Evolutionary conservation across 2,113 vertebrate species (phyloP).

Genomic region (Hippopotamus amphibius): DNA sequence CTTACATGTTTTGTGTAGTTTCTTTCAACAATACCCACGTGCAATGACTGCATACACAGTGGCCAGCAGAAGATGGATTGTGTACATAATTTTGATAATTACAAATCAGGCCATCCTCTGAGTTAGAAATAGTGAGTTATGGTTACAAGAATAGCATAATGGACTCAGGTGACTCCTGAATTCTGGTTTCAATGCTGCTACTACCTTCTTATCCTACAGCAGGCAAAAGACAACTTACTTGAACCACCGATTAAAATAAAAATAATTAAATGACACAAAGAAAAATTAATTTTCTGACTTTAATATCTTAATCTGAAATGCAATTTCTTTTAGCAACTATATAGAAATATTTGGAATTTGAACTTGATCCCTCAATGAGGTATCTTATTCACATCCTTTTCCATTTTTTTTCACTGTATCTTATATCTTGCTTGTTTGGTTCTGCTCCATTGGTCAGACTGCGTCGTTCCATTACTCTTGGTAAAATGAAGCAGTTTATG

Average conservation of each 20-base stretch:
- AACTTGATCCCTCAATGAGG: background rate
- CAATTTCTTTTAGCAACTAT: background rate
- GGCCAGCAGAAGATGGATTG: background rate
- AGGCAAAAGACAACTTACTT: background rate
- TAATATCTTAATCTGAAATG: background rate
- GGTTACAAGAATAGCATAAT: background rate
- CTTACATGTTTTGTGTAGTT: background rate
- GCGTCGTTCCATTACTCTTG: background rate
- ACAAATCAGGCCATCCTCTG: background rate
- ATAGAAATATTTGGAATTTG: background rate
- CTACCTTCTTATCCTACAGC: background rate
- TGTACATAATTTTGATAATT: background rate
- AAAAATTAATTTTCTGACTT: background rate
- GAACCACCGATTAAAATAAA: conserved; percentile 21
- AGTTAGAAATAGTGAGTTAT: background rate
- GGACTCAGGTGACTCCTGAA: background rate
- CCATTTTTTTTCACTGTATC: background rate
- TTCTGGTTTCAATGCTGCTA: background rate
- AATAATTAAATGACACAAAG: background rate
- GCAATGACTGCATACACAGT: background rate
- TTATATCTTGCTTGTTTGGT: background rate
- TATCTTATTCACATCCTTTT: background rate
- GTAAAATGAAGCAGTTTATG: background rate
- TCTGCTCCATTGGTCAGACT: background rate
- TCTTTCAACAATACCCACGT: background rate